These are phyloP conservation scores for Lepidochitona cinerea DNA, from an alignment of 2,888 invertebrate species.

Conservation along the genomic window DNA sequence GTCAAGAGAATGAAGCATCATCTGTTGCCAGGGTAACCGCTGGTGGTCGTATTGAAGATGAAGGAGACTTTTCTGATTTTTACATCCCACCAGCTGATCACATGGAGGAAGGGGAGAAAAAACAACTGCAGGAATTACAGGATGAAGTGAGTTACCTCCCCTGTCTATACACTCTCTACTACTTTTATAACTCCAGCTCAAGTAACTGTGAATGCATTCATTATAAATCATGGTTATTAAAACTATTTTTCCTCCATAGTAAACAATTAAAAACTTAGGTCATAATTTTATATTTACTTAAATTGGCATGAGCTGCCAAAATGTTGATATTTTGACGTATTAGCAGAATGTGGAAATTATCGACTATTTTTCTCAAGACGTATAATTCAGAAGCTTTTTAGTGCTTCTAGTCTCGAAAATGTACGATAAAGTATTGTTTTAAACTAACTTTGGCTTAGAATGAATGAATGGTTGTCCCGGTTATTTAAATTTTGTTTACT, in stretches of 20 bases:
- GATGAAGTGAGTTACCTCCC: slow-evolving; percentile 72
- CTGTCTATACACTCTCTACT: not conserved
- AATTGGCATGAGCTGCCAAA: too few relatives aligned
- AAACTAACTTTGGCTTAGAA: too few relatives aligned
- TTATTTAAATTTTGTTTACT: too few relatives aligned
- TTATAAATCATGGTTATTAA: not conserved
- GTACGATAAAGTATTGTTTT: too few relatives aligned
- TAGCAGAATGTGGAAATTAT: too few relatives aligned
- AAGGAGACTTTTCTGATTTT: slow-evolving; percentile 71
- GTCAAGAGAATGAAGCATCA: not conserved
- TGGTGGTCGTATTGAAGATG: slow-evolving; percentile 61
- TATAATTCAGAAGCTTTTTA: too few relatives aligned
- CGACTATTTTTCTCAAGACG: too few relatives aligned
- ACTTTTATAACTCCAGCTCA: too few relatives aligned
- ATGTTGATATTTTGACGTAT: too few relatives aligned
- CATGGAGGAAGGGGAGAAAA: slow-evolving; percentile 74
- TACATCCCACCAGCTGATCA: slow-evolving; percentile 67
- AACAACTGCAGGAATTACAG: slow-evolving; percentile 77
- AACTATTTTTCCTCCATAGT: not conserved
- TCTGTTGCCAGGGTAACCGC: slow-evolving; percentile 49
- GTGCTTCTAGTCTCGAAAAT: too few relatives aligned
- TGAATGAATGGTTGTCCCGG: too few relatives aligned
- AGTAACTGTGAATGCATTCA: not conserved
- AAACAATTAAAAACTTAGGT: not conserved
- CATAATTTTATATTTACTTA: slow-evolving; percentile 24